Evolutionary conservation across 2,113 vertebrate genomes (phyloP).

Genomic region (Capricornis sumatraensis): DNA sequence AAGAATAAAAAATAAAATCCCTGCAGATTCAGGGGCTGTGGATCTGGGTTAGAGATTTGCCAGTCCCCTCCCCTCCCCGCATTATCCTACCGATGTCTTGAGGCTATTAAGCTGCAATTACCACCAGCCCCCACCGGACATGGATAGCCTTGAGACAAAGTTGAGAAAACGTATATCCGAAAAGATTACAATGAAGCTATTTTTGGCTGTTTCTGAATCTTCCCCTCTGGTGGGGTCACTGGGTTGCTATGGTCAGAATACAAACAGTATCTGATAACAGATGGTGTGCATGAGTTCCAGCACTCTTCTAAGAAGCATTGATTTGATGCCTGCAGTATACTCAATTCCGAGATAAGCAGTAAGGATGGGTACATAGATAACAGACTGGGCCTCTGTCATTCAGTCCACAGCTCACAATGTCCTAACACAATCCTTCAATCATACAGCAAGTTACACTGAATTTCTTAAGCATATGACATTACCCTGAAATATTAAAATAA

Average conservation of each 20-base stretch:
- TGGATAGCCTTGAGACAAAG: not conserved
- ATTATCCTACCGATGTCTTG: not conserved
- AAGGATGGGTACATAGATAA: not conserved
- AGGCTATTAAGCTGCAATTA: not conserved
- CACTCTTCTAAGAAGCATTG: not conserved
- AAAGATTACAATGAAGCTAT: not conserved
- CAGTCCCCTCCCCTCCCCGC: accelerated
- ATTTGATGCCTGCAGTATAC: not conserved
- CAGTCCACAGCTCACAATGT: too few species aligned
- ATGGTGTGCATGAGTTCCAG: not conserved
- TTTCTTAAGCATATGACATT: not conserved
- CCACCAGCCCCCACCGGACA: not conserved
- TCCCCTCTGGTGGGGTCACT: not conserved
- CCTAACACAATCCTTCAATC: not conserved
- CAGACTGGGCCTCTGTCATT: not conserved
- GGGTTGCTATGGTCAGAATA: not conserved
- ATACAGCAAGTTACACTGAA: accelerated
- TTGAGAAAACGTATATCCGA: not conserved
- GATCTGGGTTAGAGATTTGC: not conserved
- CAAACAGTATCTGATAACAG: not conserved
- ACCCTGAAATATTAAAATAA: not conserved
- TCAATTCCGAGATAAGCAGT: not conserved
- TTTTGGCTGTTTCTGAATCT: not conserved
- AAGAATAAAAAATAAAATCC: not conserved
- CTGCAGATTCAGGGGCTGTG: not conserved